Evolutionary conservation across 2,113 vertebrate genomes (phyloP).

Genomic region (Nibea coibor): DNA sequence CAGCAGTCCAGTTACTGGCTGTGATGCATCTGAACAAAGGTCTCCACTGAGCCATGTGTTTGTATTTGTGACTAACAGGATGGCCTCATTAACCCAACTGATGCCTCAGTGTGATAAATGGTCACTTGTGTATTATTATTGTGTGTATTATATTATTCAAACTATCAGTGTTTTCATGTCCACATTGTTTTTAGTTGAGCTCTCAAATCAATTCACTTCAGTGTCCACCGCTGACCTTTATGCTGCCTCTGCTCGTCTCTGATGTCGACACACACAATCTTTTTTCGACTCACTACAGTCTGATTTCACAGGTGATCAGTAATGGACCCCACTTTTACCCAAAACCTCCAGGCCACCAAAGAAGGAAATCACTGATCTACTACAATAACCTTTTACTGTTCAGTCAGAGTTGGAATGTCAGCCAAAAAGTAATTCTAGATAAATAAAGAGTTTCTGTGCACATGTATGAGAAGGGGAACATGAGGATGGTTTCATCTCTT

Average conservation of each 20-base stretch:
- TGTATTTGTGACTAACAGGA: not conserved
- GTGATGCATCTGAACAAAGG: not conserved
- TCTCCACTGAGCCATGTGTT: not conserved
- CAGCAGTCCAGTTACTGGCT: not conserved
- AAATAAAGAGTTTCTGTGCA: not conserved
- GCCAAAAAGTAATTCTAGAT: not conserved
- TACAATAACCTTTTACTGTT: not conserved
- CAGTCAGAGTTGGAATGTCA: not conserved
- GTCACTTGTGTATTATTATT: not conserved
- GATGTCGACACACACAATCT: not conserved
- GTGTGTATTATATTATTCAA: no score
- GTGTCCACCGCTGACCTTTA: not conserved
- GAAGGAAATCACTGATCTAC: not conserved
- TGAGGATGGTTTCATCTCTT: constrained; percentile 5
- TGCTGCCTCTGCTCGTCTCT: not conserved
- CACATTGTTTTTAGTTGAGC: not conserved
- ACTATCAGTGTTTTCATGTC: not conserved
- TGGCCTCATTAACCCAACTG: not conserved
- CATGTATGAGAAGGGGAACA: not conserved
- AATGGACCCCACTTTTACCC: not conserved
- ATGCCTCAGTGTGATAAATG: not conserved
- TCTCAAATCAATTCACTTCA: not conserved
- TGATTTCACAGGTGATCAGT: not conserved
- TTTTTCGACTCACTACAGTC: not conserved
- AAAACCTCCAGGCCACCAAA: not conserved